These are phyloP conservation scores for Epizoanthus ramosus DNA, from an alignment of 92 coral and sea anemone species.

Conservation along the genomic window DNA sequence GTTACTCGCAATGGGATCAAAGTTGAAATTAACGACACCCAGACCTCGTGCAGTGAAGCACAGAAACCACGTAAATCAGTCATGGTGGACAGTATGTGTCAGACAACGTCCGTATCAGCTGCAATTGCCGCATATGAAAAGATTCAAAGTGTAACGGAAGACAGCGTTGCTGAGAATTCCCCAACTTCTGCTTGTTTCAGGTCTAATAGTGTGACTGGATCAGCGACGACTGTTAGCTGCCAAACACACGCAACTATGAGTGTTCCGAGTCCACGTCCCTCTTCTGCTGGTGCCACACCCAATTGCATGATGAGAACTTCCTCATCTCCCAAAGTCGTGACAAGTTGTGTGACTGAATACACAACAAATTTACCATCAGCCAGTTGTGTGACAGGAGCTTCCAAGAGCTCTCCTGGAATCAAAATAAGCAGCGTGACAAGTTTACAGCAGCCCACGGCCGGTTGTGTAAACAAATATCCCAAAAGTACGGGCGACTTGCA, in stretches of 20 bases:
- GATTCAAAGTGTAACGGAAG: neutral
- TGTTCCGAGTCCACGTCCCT: neutral
- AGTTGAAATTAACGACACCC: slow-evolving; percentile 7
- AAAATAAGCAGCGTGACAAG: slow-evolving; percentile 7
- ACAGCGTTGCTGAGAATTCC: neutral
- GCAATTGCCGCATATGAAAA: neutral
- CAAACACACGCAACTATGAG: neutral
- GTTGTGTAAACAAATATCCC: neutral
- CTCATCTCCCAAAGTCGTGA: no score
- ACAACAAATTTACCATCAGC: neutral
- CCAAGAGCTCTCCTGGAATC: neutral
- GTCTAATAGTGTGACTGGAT: neutral
- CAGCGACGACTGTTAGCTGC: neutral
- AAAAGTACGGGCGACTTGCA: neutral
- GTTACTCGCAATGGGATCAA: slow-evolving; percentile 31
- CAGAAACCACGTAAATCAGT: neutral
- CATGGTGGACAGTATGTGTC: slow-evolving; percentile 29
- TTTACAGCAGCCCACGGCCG: neutral
- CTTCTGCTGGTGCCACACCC: neutral
- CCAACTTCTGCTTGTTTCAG: neutral
- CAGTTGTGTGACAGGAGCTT: neutral
- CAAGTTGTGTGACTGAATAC: neutral
- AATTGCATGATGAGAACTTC: neutral
- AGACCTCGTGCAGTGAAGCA: neutral
- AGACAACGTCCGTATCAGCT: slow-evolving; percentile 5